Evolutionary conservation across 2,113 vertebrate species (phyloP).

Genomic region (Perca fluviatilis): DNA sequence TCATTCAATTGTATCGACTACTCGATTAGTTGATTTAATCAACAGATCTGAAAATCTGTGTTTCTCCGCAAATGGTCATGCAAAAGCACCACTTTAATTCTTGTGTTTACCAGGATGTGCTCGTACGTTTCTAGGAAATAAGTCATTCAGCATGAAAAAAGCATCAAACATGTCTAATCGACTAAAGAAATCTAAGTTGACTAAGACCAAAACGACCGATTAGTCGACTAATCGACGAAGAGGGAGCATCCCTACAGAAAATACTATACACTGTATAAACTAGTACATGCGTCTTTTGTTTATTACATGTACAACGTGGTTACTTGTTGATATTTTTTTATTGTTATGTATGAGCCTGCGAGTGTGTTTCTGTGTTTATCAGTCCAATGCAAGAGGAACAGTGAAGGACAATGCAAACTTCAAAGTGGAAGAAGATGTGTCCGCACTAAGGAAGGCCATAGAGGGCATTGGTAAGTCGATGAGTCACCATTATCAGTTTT

Average conservation of each 20-base stretch:
- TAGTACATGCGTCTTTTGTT: background rate
- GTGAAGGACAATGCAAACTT: conserved; percentile 85
- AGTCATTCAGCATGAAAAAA: no score
- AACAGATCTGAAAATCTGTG: no score
- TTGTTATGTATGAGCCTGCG: background rate
- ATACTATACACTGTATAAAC: background rate
- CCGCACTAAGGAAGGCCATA: conserved; percentile 86
- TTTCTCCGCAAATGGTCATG: no score
- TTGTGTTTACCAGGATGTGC: no score
- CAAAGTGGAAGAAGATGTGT: conserved; percentile 85
- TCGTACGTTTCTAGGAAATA: no score
- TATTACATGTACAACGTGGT: background rate
- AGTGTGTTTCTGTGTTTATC: conserved; percentile 19
- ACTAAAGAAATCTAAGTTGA: no score
- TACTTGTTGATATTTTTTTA: background rate
- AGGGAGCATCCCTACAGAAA: background rate
- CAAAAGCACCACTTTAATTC: no score
- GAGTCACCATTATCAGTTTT: background rate
- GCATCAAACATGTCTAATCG: no score
- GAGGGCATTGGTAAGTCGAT: conserved; percentile 86
- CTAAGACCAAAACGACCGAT: no score
- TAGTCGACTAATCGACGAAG: no score
- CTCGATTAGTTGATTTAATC: no score
- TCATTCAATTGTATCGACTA: no score
- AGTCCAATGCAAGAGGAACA: conserved; percentile 86